Evolutionary conservation across 2,113 vertebrate genomes (phyloP), one percentile per base, ranked within the genome.

Genomic region (Rhynchomys soricoides): DNA sequence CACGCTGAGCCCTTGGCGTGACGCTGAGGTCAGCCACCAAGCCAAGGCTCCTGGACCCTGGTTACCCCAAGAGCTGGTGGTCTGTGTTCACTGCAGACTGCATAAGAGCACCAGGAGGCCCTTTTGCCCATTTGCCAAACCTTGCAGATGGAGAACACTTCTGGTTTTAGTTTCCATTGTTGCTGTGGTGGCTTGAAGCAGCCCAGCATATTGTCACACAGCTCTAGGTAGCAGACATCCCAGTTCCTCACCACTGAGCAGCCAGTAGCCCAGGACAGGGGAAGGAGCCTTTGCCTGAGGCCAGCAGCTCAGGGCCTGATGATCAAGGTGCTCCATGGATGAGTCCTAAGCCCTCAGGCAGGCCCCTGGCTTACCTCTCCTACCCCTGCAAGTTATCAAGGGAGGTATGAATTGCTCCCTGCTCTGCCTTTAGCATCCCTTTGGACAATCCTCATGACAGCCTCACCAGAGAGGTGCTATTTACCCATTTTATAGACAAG

Each of bases 1-100:
- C 48, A 5, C 1, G 7, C 37, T 1, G 40, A 77, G 24, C 7
- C 0, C 50, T 55, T 0, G 1, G 74, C 37, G 15, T 2, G 1
- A 43, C 24, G 16, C 40, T 0, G 10, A 66, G 75, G 74, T 71
- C 31, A 52, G 74, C 45, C 26, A 26, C 70, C 55, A 10, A 82
- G 81, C 26, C 74, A 86, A 3, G 17, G 50, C 87, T 81, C 59
- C 22, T n/a, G 66, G 40, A 34, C 43, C 55, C 93, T 15, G 34
- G 0, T 34, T 21, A 64, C 0, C 82, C 43, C 4, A 50, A 68
- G 74, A 71, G 52, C 89, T 73, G 48, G 45, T 40, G 43, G 13
- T 89, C 22, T 45, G n/a, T 48, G 16, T 15, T 12, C 1, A 48
- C 40, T 70, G 29, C 66, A 52, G 22, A 52, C 17, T 13, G 17